Conservation (phyloP, 2,888 invertebrate genomes). For the Cataglyphis livida region DNA sequence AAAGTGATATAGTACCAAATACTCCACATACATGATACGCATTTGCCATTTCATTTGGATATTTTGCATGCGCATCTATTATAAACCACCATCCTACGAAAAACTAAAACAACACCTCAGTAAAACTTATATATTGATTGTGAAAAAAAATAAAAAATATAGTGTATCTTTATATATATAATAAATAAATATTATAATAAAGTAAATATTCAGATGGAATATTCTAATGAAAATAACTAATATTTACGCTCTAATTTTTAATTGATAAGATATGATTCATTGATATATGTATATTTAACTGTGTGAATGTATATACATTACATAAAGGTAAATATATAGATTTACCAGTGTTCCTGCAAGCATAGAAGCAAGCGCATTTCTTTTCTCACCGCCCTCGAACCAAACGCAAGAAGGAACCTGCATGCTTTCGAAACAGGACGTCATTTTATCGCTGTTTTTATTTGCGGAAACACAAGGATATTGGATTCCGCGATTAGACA, state of each 20-base stretch:
- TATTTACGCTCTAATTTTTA: neutral
- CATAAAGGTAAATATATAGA: slow-evolving; percentile 57
- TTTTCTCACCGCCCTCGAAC: slow-evolving; percentile 94
- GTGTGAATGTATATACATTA: neutral
- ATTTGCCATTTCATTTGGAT: slow-evolving; percentile 90
- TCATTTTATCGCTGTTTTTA: slow-evolving; percentile 79
- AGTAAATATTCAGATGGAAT: neutral
- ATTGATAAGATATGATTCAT: neutral
- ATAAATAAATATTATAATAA: neutral
- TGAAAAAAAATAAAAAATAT: slow-evolving; percentile 8
- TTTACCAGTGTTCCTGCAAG: slow-evolving; percentile 94
- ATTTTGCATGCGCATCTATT: slow-evolving; percentile 96
- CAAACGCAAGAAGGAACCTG: slow-evolving; percentile 92
- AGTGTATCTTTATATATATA: neutral
- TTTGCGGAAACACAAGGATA: slow-evolving; percentile 8
- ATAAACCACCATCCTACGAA: slow-evolving; percentile 99
- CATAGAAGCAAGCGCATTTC: slow-evolving; percentile 95
- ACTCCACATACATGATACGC: slow-evolving; percentile 98
- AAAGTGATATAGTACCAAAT: slow-evolving; percentile 96
- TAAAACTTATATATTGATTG: neutral
- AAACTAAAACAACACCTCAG: slow-evolving; percentile 89
- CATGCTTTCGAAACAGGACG: slow-evolving; percentile 91
- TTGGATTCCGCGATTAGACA: slow-evolving; percentile 14
- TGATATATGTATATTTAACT: neutral
- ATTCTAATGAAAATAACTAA: neutral